These are phyloP conservation scores for Zygogramma bicolorata DNA, from an alignment of 2,888 invertebrate species.

Conservation along the genomic window DNA sequence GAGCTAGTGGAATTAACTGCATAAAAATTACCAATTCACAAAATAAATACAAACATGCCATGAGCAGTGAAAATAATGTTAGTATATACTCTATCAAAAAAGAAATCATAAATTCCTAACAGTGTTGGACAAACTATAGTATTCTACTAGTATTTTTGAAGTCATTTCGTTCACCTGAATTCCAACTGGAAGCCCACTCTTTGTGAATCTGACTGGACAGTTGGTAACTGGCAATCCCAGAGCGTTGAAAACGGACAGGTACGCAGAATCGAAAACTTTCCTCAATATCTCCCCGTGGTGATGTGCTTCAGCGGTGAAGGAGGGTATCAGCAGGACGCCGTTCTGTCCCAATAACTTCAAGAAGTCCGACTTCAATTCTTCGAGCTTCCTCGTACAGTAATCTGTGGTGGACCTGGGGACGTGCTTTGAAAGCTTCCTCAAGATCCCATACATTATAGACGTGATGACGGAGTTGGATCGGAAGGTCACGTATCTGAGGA, in stretches of 20 bases:
- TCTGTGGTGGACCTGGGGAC: constrained; percentile 40
- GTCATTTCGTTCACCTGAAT: constrained; percentile 73
- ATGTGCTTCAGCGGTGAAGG: constrained; percentile 76
- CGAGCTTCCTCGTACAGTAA: constrained; percentile 30
- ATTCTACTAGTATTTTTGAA: too few species aligned
- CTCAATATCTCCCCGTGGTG: constrained; percentile 77
- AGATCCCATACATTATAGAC: constrained; percentile 71
- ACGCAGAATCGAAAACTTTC: constrained; percentile 79
- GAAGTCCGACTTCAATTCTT: constrained; percentile 52
- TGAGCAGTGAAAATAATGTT: too few species aligned
- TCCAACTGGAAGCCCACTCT: constrained; percentile 81
- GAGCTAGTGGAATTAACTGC: too few species aligned
- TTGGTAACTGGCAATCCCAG: constrained; percentile 87
- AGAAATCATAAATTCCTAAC: too few species aligned
- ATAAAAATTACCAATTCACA: too few species aligned
- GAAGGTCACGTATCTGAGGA: constrained; percentile 76
- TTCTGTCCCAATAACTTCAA: constrained; percentile 75
- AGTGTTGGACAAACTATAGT: too few species aligned
- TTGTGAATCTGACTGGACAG: constrained; percentile 83
- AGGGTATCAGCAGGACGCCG: constrained; percentile 78
- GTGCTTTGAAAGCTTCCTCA: constrained; percentile 57
- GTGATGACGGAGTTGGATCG: constrained; percentile 77
- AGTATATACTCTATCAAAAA: too few species aligned
- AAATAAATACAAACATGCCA: too few species aligned
- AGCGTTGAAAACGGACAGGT: constrained; percentile 85